Base-by-base conservation (phyloP, 2,797 vertebrate genomes). In the Columba guinea region DNA sequence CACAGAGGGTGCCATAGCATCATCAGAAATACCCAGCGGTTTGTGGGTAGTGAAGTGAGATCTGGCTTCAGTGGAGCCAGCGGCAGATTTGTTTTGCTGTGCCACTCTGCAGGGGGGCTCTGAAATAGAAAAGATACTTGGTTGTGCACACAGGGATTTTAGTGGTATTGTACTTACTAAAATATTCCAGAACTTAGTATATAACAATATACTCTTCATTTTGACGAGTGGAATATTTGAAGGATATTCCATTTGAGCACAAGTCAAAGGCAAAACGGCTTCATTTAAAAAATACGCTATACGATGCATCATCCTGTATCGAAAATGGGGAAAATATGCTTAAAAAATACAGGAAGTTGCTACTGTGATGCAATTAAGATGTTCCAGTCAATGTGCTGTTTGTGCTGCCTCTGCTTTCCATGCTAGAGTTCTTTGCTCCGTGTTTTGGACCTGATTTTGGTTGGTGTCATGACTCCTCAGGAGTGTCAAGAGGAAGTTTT, bases 401-500 rank as follows among this genome's bases (percentile, higher is more conserved):
- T 8, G 23, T 74, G 56, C 87, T 87, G 41, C 63, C 65, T 86
- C 76, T 84, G 19, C 32, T 83, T 81, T 81, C 84, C 21, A 5
- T 13, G 76, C 48, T 87, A 37, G 62, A 73, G 87, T n/a, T 71
- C 70, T 82, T 67, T 79, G 27, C 74, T 93, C 69, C 89, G 94
- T 48, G 68, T 91, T 95, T 93, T 81, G 37, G 5, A 59, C 89
- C 87, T 88, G 44, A 93, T 95, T 96, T 95, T 89, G 87, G 85
- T 90, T 91, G 69, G 32, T 93, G 93, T 94, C 58, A 67, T 93
- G 95, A 96, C 88, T 97, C 82, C 87, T 93, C 75, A 58, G 71
- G 90, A 96, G 97, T 90, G 92, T 94, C 80, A 39, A 94, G 89
- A 95, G 95, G 96, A 98, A 97, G 97, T 96, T 98, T 97, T 98